These are phyloP conservation scores for Norana najaformis DNA, from an alignment of 2,888 invertebrate species.

Conservation along the genomic window DNA sequence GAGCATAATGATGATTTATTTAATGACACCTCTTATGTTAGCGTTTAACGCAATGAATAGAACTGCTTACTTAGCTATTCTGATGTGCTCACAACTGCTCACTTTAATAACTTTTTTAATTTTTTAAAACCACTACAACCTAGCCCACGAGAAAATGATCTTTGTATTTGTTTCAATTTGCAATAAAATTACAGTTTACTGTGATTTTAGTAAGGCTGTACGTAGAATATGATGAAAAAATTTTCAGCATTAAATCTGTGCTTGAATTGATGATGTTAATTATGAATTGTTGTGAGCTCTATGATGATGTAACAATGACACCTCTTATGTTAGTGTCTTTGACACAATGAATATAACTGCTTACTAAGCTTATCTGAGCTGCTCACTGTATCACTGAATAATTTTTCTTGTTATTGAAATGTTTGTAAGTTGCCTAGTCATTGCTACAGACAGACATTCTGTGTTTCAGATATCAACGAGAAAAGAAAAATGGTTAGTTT, in stretches of 20 bases:
- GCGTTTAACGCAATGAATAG: neutral
- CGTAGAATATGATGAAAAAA: too few species aligned
- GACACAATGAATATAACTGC: neutral
- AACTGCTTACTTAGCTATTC: neutral
- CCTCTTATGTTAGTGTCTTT: constrained; percentile 23
- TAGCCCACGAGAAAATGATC: too few species aligned
- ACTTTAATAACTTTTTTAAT: neutral
- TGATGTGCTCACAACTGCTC: constrained; percentile 8
- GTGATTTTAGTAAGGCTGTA: too few species aligned
- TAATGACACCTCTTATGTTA: constrained; percentile 1
- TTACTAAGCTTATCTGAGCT: neutral
- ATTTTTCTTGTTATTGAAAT: neutral
- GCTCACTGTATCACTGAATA: neutral
- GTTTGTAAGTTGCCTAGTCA: neutral
- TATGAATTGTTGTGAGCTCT: constrained; percentile 46
- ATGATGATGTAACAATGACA: constrained; percentile 34
- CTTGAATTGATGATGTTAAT: too few species aligned
- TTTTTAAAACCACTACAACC: neutral
- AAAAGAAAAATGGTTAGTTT: neutral
- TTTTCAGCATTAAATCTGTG: too few species aligned
- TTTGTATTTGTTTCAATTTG: too few species aligned
- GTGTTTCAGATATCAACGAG: neutral
- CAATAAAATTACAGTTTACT: too few species aligned
- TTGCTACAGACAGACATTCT: neutral
- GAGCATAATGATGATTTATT: neutral